Evolutionary conservation across 2,888 invertebrate species (phyloP), one percentile per base, ranked within the genome.

Genomic region (Lypha dubia): DNA sequence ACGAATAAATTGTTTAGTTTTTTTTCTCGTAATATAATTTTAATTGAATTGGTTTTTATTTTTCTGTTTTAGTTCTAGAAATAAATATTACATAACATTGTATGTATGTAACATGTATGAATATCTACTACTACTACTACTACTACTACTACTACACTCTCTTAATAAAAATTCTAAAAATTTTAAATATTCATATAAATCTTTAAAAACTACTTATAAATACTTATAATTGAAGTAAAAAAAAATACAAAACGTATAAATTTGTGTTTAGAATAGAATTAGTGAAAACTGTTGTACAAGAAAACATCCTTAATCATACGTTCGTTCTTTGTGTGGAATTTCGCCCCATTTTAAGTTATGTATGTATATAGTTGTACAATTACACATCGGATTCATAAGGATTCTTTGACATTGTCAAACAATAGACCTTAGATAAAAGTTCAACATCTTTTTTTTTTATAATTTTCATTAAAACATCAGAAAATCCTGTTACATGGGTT

Each of bases 21-120:
- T 4, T 28, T 56, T 56, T 56, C 28, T 53, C 17, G 8, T 51
- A 56, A 24, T 28, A 56, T n/a, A 56, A 67, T 38, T 38, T 70
- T 32, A 44, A 53, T 65, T 75, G 75, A 75, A 75, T 75, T 75
- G 53, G 65, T 38, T 63, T 28, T 2, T 62, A 38, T 35, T 63
- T 7, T 74, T 74, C 11, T 38, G 13, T 2, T 62, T 51, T 35
- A 74, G 15, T 74, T 74, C 11, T 38, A 38, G 9, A 53, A 20
- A 63, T 74, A 74, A 74, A 20, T 70, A 63, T 51, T 74, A 53
- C 41, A 53, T 53, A 24, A 41, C 58, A 41, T 70, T 41, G 41
- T 41, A 41, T 15, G 28, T 53, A 63, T 49, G n/a, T n/a, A n/a
- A n/a, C n/a, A 28, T 41, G 58, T 60, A 71, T 71, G 20, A 71